Base-by-base conservation (phyloP, 2,888 invertebrate species). In the Entomobrya proxima region DNA sequence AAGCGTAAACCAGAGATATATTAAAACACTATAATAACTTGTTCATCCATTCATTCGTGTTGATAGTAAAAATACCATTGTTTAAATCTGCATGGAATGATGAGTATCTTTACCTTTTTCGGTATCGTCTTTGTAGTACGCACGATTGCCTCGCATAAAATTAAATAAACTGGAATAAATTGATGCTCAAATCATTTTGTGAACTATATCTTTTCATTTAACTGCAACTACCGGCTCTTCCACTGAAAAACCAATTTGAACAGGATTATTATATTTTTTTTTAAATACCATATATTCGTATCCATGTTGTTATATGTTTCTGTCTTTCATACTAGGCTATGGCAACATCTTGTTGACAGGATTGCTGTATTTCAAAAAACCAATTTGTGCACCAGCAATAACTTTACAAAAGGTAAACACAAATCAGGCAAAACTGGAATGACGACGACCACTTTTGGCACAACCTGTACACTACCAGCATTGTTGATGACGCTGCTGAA, bases 1-100 rank as follows among this genome's bases (percentile, higher is more conserved):
- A 13, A 75, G 75, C 64, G 82, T 82, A 82, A 64, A 82, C 75
- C 75, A 61, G 75, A 67, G 61, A 75, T 75, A 64, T 64, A 50
- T 32, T 74, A 74, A n/a, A 81, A 47, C 72, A 74, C 37, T 55
- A 35, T 72, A 77, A 75, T 75, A 64, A 52, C 82, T 82, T 82
- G 47, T 75, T 82, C 75, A 75, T n/a, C 37, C 37, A n/a, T 24
- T 18, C 69, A 75, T 82, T 40, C 72, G 37, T 69, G 21, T 37
- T 78, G 18, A 40, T 21, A 35, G 32, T 32, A 18, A 9, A 18
- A 6, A n/a, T 58, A 30, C 30, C 24, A 58, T 15, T 50, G 4
- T 2, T 44, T 11, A n/a, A 44, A 55, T 32, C 5, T 52, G 11
- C 13, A 55, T 55, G 18, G 2, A 21, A 55, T 55, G 55, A 2